Evolutionary conservation across 2,113 vertebrate genomes (phyloP).

Genomic region (Orthonyx spaldingii): DNA sequence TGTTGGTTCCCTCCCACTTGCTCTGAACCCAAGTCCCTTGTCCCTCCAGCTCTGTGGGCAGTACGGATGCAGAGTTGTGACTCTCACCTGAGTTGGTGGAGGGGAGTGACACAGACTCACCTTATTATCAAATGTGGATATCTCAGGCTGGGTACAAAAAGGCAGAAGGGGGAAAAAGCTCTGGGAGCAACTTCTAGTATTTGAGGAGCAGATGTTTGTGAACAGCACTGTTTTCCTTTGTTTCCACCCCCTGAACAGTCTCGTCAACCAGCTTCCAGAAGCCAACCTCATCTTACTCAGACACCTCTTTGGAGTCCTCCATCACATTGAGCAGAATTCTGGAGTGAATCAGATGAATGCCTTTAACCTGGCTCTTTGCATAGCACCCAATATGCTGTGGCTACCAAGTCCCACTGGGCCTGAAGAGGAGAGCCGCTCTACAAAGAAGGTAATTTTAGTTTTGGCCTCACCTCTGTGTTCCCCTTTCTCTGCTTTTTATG

Average conservation of each 20-base stretch:
- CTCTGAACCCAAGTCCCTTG: neutral
- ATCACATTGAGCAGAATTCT: slow-evolving; percentile 72
- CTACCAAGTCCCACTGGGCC: slow-evolving; percentile 65
- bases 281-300: slow-evolving; percentile 73
- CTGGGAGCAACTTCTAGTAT: neutral
- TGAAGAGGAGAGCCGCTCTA: slow-evolving; percentile 74
- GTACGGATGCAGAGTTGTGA: neutral
- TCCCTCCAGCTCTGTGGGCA: neutral
- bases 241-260: slow-evolving; percentile 20
- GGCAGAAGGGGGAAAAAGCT: neutral
- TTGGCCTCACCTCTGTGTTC: neutral
- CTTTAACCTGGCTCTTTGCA: slow-evolving; percentile 78
- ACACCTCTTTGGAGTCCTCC: slow-evolving; percentile 75
- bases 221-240: neutral
- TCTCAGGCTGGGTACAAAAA: neutral
- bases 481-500: neutral
- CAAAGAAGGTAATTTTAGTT: slow-evolving; percentile 67
- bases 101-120: neutral
- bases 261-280: slow-evolving; percentile 73
- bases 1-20: neutral
- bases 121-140: neutral
- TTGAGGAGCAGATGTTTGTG: neutral
- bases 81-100: neutral
- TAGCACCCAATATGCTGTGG: slow-evolving; percentile 82
- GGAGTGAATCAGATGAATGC: slow-evolving; percentile 80